Evolutionary conservation across 2,888 invertebrate genomes (phyloP).

Genomic region (Parnassius smintheus): DNA sequence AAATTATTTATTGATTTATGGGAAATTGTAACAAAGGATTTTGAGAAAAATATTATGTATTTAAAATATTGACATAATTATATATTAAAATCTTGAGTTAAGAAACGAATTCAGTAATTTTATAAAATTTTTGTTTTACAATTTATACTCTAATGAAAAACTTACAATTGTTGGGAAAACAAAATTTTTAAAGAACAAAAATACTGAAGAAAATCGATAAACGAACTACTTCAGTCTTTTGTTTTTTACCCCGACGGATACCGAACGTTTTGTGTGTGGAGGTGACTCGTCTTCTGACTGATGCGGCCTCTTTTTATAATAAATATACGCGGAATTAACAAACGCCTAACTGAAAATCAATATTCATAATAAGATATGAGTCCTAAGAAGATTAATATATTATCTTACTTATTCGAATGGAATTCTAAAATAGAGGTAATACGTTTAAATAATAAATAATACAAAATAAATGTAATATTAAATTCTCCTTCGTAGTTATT

Average conservation of each 20-base stretch:
- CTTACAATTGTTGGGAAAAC: no score
- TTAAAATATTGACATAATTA: no score
- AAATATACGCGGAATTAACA: conserved; percentile 22
- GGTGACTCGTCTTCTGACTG: conserved; percentile 29
- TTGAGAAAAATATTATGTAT: no score
- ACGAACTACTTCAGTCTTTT: conserved; percentile 46
- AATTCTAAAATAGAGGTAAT: background rate
- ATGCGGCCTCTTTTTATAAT: conserved; percentile 29
- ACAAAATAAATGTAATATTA: background rate
- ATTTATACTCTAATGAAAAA: conserved; percentile 9
- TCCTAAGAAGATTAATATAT: conserved; percentile 16
- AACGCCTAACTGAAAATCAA: conserved; percentile 28
- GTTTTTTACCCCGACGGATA: conserved; percentile 31
- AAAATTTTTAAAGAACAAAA: conserved; percentile 19
- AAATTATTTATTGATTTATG: no score
- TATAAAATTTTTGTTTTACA: no score
- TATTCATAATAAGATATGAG: conserved; percentile 37
- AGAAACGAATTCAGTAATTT: no score
- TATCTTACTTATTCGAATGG: conserved; percentile 4
- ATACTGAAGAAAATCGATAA: conserved; percentile 44
- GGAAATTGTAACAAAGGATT: no score
- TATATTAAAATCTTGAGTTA: no score
- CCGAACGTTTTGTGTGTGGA: conserved; percentile 23
- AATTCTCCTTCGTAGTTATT: background rate
- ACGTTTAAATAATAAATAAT: background rate